phyloP scores from a whole-genome alignment of 2,888 invertebrate species.

The Dione juno region DNA sequence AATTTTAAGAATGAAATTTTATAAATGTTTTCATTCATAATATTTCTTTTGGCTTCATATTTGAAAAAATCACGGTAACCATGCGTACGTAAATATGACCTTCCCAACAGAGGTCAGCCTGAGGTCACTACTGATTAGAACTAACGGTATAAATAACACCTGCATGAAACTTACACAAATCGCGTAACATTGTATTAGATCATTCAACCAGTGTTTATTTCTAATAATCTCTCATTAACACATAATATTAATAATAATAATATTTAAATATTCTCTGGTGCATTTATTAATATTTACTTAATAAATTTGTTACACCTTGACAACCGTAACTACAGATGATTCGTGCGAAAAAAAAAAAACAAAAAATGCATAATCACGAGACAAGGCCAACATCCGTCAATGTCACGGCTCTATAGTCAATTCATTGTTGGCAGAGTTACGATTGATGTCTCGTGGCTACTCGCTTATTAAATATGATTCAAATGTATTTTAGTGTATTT shows the following conservation, averaged over 20 bases:
- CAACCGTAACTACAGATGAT: slow-evolving; percentile 9
- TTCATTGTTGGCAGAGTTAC: slow-evolving; percentile 53
- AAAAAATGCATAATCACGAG: slow-evolving; percentile 38
- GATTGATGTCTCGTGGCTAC: slow-evolving; percentile 45
- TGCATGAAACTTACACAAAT: slow-evolving; percentile 32
- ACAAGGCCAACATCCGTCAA: slow-evolving; percentile 53
- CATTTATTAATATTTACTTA: background rate
- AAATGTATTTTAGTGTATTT: slow-evolving; percentile 5
- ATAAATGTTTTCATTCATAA: background rate
- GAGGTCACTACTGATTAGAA: slow-evolving; percentile 60
- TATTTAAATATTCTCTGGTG: background rate
- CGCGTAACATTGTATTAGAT: slow-evolving; percentile 35
- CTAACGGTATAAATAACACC: slow-evolving; percentile 50
- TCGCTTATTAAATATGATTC: slow-evolving; percentile 9
- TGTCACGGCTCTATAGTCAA: slow-evolving; percentile 59
- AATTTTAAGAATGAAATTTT: background rate
- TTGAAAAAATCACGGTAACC: slow-evolving; percentile 31
- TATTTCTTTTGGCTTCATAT: background rate
- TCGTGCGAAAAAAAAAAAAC: slow-evolving; percentile 19
- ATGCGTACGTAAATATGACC: slow-evolving; percentile 46
- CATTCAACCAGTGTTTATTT: background rate
- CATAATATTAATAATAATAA: background rate
- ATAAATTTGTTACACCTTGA: background rate
- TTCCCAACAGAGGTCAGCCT: slow-evolving; percentile 59
- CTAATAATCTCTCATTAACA: background rate